These are phyloP conservation scores for Dastarcus helophoroides DNA, from an alignment of 2,888 invertebrate species.

Conservation along the genomic window DNA sequence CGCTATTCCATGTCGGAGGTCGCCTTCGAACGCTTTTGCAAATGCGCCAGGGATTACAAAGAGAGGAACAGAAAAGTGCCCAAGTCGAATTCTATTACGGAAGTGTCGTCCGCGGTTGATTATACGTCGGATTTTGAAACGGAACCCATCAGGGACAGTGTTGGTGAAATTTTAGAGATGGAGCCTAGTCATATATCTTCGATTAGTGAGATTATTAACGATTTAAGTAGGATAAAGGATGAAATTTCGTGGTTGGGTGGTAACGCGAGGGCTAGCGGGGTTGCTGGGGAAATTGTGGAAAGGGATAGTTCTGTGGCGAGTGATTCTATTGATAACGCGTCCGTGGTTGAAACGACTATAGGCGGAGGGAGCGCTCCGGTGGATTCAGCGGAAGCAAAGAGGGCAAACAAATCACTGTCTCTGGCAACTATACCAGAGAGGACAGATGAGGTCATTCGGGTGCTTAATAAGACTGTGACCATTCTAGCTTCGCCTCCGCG, in stretches of 20 bases:
- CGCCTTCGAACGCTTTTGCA: conserved; percentile 35
- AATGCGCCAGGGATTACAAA: conserved; percentile 31
- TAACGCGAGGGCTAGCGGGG: neutral
- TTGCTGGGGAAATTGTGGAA: neutral
- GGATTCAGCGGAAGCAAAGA: no score
- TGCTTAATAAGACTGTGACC: no score
- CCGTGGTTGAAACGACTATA: neutral
- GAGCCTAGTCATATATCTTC: conserved; percentile 20
- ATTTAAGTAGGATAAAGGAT: conserved; percentile 24
- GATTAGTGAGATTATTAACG: conserved; percentile 23
- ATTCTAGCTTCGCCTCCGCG: no score
- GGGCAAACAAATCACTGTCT: conserved; percentile 1
- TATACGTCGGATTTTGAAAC: conserved; percentile 24
- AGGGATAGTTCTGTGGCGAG: neutral
- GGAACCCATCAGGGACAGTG: conserved; percentile 12
- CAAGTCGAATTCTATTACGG: conserved; percentile 1
- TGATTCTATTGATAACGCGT: neutral
- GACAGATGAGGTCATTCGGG: no score
- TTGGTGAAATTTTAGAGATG: conserved; percentile 4
- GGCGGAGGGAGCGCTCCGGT: no score
- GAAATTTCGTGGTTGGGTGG: conserved; percentile 20
- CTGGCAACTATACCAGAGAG: no score
- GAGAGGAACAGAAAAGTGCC: neutral
- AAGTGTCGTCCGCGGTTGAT: no score
- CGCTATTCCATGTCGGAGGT: conserved; percentile 34